Percentiles rank a stretch among this genome's conserved stretches.
Evolutionary conservation across 2,113 vertebrate species (phyloP).

Genomic region (Neolamprologus cancellatus): DNA sequence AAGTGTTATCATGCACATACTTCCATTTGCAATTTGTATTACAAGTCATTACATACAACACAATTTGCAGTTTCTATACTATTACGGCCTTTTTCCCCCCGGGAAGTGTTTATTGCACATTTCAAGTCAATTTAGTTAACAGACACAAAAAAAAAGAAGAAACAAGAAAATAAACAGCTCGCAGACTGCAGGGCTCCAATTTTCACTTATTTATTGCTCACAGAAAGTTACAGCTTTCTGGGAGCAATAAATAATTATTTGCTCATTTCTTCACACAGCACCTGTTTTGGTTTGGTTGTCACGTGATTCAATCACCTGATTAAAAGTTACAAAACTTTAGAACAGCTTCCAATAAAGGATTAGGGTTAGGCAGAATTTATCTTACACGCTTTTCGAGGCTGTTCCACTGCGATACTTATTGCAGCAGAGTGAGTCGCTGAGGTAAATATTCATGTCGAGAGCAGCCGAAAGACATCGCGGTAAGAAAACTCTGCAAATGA

Average conservation of each 20-base stretch:
- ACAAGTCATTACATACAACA: neutral
- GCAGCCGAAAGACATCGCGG: neutral
- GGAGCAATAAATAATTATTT: neutral
- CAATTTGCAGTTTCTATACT: neutral
- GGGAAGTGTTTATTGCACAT: neutral
- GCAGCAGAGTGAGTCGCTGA: neutral
- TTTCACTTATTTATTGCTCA: neutral
- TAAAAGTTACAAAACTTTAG: neutral
- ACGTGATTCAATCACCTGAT: neutral
- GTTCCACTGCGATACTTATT: neutral
- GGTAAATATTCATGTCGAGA: neutral
- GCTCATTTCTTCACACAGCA: neutral
- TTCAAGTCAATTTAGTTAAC: neutral
- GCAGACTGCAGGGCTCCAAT: neutral
- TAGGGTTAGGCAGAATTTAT: neutral
- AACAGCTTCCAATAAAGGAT: neutral
- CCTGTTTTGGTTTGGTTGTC: neutral
- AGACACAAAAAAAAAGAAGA: neutral
- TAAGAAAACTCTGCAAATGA: neutral
- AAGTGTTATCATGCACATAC: neutral
- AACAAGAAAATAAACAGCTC: neutral
- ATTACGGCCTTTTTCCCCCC: accelerated
- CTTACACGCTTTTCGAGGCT: neutral
- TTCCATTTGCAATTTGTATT: neutral
- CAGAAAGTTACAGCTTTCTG: neutral